Evolutionary conservation across 2,797 vertebrate species (phyloP).

Genomic region (Cygnus olor): DNA sequence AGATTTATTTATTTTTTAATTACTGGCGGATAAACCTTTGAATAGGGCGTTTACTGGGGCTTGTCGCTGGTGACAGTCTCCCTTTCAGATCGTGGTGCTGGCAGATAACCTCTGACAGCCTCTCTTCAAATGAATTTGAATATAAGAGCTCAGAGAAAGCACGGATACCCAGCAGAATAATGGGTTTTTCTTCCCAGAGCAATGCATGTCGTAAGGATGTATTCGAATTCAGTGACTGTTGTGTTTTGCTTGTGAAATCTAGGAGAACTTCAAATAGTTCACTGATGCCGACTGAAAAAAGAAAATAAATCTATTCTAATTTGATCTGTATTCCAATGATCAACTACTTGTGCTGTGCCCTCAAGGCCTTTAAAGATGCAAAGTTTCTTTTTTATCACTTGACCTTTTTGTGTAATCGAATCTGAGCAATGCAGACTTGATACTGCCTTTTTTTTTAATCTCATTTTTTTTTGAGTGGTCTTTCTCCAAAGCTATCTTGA

Average conservation of each 20-base stretch:
- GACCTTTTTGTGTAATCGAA: conserved; percentile 33
- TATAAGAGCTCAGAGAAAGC: neutral
- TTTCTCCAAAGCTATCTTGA: neutral
- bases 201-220: neutral
- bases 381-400: conserved; percentile 51
- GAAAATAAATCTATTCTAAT: conserved; percentile 20
- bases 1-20: neutral
- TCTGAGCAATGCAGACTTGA: neutral
- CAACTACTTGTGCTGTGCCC: neutral
- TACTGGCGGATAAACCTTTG: neutral
- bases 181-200: neutral
- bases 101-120: neutral
- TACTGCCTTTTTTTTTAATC: neutral
- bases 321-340: neutral
- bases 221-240: neutral
- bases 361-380: neutral
- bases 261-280: neutral
- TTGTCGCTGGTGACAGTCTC: neutral
- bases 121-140: neutral
- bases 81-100: neutral
- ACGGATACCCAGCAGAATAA: neutral
- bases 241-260: neutral
- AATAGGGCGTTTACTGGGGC: neutral
- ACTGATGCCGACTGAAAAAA: neutral
- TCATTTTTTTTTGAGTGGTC: neutral